Percentiles rank a stretch among this genome's conserved stretches.
Evolutionary conservation across 2,113 vertebrate genomes (phyloP).

Genomic region (Axis porcinus): DNA sequence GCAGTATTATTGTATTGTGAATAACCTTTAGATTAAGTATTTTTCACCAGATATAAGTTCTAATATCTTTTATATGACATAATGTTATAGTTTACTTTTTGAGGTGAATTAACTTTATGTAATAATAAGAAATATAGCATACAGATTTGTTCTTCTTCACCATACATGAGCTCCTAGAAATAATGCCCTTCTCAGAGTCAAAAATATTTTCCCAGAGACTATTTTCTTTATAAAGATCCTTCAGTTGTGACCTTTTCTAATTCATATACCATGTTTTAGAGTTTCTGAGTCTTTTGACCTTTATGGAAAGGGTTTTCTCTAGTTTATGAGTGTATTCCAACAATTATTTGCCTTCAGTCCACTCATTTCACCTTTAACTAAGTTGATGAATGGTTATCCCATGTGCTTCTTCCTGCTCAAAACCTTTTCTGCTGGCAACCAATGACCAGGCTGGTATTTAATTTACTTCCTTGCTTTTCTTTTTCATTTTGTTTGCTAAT

Average conservation of each 20-base stretch:
- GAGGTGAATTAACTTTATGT: not conserved
- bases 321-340: not conserved
- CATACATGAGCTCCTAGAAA: not conserved
- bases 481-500: not conserved
- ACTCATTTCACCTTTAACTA: not conserved
- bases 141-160: not conserved
- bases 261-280: not conserved
- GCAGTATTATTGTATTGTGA: not conserved
- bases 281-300: conserved; percentile 1
- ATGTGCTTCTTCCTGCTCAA: not conserved
- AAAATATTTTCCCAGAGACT: not conserved
- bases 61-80: not conserved
- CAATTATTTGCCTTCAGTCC: not conserved
- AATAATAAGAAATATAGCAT: not conserved
- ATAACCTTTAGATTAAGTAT: not conserved
- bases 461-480: conserved; percentile 8
- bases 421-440: not conserved
- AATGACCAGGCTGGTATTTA: not conserved
- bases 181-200: not conserved
- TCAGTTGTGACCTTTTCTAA: not conserved
- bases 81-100: not conserved
- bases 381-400: not conserved
- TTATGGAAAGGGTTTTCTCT: not conserved
- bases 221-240: not conserved
- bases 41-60: not conserved